phyloP scores from a whole-genome alignment of 2,888 invertebrate genomes.

The Agrenia bidenticulata region DNA sequence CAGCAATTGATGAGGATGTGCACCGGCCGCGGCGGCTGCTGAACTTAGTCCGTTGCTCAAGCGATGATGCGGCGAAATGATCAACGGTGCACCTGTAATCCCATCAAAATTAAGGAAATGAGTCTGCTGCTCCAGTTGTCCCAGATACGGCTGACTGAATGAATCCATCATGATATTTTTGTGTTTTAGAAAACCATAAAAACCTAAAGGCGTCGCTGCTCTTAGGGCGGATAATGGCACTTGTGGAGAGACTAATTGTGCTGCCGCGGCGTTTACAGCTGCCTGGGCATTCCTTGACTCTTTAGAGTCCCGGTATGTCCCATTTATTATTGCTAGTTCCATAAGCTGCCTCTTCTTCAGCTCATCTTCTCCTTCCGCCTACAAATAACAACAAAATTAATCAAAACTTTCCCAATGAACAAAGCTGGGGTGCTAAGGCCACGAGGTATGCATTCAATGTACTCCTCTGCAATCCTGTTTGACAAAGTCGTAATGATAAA shows the following conservation, averaged over 20 bases:
- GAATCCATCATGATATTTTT: conserved; percentile 50
- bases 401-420: too few species aligned
- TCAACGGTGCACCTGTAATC: conserved; percentile 77
- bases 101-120: conserved; percentile 52
- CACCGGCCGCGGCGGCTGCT: conserved; percentile 63
- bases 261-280: conserved; percentile 46
- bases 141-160: conserved; percentile 46
- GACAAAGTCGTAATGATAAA: too few species aligned
- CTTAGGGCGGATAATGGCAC: conserved; percentile 53
- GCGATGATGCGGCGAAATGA: conserved; percentile 72
- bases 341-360: conserved; percentile 99
- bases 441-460: too few species aligned
- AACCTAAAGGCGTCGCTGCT: conserved; percentile 53
- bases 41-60: conserved; percentile 47
- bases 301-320: conserved; percentile 94
- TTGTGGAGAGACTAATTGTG: conserved; percentile 53
- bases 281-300: conserved; percentile 49
- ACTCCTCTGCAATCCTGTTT: too few species aligned
- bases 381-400: conserved; percentile 58
- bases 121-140: conserved; percentile 40
- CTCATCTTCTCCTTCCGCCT: conserved; percentile 99
- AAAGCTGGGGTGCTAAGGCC: too few species aligned
- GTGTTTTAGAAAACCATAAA: conserved; percentile 53
- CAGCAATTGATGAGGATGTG: conserved; percentile 64
- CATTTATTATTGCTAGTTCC: conserved; percentile 99